Evolutionary conservation across 1,140 invertebrate genomes (phyloP).

Genomic region (Anastrepha obliqua): DNA sequence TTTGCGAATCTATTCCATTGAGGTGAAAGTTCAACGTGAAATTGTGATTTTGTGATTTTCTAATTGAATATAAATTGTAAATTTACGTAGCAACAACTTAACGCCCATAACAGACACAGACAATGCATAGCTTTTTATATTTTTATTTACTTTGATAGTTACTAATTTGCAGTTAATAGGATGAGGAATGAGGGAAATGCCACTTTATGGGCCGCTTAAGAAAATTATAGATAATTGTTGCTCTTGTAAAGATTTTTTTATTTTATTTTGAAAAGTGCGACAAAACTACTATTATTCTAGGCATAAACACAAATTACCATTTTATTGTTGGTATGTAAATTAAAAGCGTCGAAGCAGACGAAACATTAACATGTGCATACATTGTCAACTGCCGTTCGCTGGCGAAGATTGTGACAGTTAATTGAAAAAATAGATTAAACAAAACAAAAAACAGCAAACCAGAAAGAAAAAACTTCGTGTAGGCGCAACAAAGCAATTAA

Average conservation of each 20-base stretch:
- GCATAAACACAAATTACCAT: neutral
- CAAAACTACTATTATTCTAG: neutral
- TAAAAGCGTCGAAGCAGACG: neutral
- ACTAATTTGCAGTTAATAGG: conserved; percentile 11
- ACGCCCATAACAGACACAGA: neutral
- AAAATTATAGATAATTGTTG: neutral
- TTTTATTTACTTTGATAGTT: neutral
- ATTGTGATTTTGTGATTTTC: conserved; percentile 41
- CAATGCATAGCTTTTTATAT: neutral
- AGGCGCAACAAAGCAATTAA: neutral
- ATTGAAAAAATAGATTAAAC: neutral
- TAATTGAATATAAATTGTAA: conserved; percentile 39
- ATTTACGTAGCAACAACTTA: conserved; percentile 14
- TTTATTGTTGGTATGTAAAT: neutral
- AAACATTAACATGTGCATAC: neutral
- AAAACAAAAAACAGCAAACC: neutral
- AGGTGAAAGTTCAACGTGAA: conserved; percentile 27
- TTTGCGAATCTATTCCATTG: neutral
- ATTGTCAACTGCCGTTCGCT: neutral
- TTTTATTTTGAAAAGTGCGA: neutral
- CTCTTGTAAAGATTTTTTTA: neutral
- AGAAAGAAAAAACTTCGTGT: neutral
- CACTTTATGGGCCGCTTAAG: neutral
- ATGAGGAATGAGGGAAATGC: neutral
- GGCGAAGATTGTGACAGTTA: neutral